These are phyloP conservation scores for Agriopis leucophaearia DNA, from an alignment of 2,888 invertebrate species.

Conservation along the genomic window DNA sequence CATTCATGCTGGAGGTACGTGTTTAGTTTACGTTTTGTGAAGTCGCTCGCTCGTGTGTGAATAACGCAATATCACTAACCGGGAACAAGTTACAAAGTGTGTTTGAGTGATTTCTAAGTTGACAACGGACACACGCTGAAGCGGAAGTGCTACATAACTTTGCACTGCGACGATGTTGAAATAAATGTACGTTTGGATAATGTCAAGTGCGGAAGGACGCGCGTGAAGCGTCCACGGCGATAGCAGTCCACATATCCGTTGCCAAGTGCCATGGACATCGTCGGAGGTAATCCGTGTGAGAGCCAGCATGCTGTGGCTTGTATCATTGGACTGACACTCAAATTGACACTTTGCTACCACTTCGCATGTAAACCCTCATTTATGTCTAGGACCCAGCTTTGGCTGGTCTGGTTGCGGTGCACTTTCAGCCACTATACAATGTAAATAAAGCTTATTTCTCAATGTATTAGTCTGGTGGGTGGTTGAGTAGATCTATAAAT, in stretches of 20 bases:
- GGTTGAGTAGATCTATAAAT: conserved; percentile 77
- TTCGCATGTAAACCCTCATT: conserved; percentile 63
- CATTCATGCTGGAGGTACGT: conserved; percentile 86
- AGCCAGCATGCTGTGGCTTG: conserved; percentile 71
- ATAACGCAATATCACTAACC: conserved; percentile 49
- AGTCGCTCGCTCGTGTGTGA: conserved; percentile 70
- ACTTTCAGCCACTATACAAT: conserved; percentile 53
- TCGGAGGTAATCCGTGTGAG: conserved; percentile 80
- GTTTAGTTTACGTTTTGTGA: conserved; percentile 79
- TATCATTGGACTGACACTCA: conserved; percentile 57
- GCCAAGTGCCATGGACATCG: conserved; percentile 79
- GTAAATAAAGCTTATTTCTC: conserved; percentile 49
- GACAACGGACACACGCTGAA: conserved; percentile 60
- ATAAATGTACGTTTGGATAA: conserved; percentile 74
- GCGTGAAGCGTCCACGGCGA: conserved; percentile 71
- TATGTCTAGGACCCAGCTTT: conserved; percentile 48
- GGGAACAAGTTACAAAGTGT: conserved; percentile 65
- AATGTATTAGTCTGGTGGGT: conserved; percentile 66
- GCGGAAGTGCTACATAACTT: conserved; percentile 67
- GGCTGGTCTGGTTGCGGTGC: conserved; percentile 54
- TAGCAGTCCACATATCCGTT: conserved; percentile 58
- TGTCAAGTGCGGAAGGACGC: conserved; percentile 73
- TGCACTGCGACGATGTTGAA: conserved; percentile 73
- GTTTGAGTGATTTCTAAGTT: conserved; percentile 71
- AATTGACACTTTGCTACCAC: conserved; percentile 65